phyloP scores from a whole-genome alignment of 2,888 invertebrate species.

The Harpalus rubripes region DNA sequence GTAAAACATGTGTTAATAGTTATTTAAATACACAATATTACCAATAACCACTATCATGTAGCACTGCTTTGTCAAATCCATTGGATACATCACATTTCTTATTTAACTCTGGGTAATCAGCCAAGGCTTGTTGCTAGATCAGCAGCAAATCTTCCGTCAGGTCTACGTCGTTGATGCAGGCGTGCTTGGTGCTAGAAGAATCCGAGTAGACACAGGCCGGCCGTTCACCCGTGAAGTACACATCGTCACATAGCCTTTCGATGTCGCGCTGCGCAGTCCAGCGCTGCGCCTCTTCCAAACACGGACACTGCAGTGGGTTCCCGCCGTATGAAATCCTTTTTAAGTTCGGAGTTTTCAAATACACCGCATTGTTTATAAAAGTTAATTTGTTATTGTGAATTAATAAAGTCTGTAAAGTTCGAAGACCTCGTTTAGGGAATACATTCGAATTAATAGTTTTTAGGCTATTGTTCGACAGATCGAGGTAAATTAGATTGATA shows the following conservation, averaged over 20 bases:
- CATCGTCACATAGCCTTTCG: slow-evolving; percentile 33
- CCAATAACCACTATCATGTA: background rate
- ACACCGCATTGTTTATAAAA: slow-evolving; percentile 72
- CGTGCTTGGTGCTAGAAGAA: background rate
- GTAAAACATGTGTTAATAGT: too few species aligned
- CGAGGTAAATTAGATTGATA: background rate
- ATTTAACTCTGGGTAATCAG: slow-evolving; percentile 9
- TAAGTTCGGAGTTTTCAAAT: slow-evolving; percentile 78
- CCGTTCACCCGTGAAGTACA: slow-evolving; percentile 40
- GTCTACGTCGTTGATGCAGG: slow-evolving; percentile 19
- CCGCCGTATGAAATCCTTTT: slow-evolving; percentile 79
- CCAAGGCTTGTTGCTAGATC: slow-evolving; percentile 8
- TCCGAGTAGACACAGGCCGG: slow-evolving; percentile 51
- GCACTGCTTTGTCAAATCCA: background rate
- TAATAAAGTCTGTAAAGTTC: slow-evolving; percentile 11
- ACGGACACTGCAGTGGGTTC: slow-evolving; percentile 84
- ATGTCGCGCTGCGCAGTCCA: slow-evolving; percentile 39
- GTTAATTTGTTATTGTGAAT: slow-evolving; percentile 55
- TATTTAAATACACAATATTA: too few species aligned
- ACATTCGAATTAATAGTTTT: slow-evolving; percentile 25
- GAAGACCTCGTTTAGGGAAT: slow-evolving; percentile 33
- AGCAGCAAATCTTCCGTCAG: background rate
- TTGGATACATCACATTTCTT: slow-evolving; percentile 17
- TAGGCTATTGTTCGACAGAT: slow-evolving; percentile 44
- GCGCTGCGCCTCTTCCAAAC: slow-evolving; percentile 21